Base-by-base conservation (phyloP, 2,888 invertebrate species). In the Microctonus hyperodae region DNA sequence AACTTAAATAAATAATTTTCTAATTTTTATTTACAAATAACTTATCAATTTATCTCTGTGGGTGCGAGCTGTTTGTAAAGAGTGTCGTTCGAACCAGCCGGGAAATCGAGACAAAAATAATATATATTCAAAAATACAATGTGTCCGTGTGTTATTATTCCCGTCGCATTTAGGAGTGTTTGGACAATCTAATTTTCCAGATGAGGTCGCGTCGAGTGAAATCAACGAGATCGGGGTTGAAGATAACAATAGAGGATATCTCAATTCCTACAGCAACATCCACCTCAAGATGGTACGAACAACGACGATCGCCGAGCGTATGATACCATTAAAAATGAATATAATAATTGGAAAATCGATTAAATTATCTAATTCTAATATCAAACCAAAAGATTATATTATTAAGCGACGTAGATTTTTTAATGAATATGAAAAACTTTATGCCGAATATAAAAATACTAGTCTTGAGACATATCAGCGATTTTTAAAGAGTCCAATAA, bases 101-200 rank as follows among this genome's bases (percentile, higher is more conserved):
- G 51, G 23, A 11, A 25, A 11, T 13, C 23, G 22, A 11, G 9
- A 51, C 5, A 28, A 28, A 28, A 28, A 28, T 5, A 28, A 28
- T 5, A 28, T 31, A 28, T n/a, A 55, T n/a, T n/a, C 10, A 25
- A n/a, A 28, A 25, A 53, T 11, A 5, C n/a, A 25, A 44, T 44
- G 44, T 44, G 44, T n/a, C 44, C 7, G 16, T 44, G 44, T 44
- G n/a, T 44, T 2, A 6, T 44, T 44, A 20, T 44, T 44, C 48
- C 60, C 51, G 61, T 61, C 65, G 69, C 72, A 67, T 44, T 74
- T 68, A 75, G 75, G 70, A 77, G 67, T 75, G 72, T 77, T 57
- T 77, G 77, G 79, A 74, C 76, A 71, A 77, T 78, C 72, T 79
- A 72, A 72, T 82, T 67, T 76, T 77, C 66, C 80, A 80, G 80